Evolutionary conservation across 2,113 vertebrate genomes (phyloP).

Genomic region (Sciurus niger): DNA sequence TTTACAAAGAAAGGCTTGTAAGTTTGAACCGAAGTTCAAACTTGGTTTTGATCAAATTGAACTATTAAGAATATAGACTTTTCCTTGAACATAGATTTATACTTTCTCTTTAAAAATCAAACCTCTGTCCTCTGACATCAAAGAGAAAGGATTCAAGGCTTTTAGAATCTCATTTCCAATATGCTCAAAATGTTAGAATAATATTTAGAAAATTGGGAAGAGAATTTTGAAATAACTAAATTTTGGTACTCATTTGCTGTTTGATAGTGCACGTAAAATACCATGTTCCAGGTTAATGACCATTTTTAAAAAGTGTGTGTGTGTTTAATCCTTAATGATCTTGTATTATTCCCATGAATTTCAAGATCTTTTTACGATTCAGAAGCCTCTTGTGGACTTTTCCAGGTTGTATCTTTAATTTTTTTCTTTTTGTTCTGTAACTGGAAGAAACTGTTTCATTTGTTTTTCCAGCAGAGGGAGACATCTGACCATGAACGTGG

Average conservation of each 20-base stretch:
- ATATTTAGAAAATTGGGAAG: slow-evolving; percentile 64
- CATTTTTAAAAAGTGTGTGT: not conserved
- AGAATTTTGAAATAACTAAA: slow-evolving; percentile 62
- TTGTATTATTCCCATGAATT: not conserved
- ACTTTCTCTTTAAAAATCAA: slow-evolving; percentile 71
- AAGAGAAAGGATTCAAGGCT: slow-evolving; percentile 58
- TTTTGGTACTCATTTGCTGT: slow-evolving; percentile 54
- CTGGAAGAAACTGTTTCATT: not conserved
- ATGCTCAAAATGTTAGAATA: slow-evolving; percentile 3
- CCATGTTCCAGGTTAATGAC: not conserved
- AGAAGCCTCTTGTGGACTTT: slow-evolving; percentile 68
- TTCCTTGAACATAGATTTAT: slow-evolving; percentile 69
- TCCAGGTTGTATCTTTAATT: slow-evolving; percentile 23
- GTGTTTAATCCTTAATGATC: slow-evolving; percentile 14
- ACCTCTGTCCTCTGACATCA: slow-evolving; percentile 46
- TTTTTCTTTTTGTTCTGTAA: slow-evolving; percentile 55
- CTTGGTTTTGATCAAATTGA: slow-evolving; percentile 73
- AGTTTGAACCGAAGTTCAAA: slow-evolving; percentile 38
- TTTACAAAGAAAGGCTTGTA: slow-evolving; percentile 61
- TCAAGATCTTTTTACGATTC: not conserved
- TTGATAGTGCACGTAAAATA: slow-evolving; percentile 54
- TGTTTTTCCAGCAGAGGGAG: slow-evolving; percentile 89
- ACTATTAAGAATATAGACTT: slow-evolving; percentile 57
- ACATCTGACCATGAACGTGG: slow-evolving; percentile 83
- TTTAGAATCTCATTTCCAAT: slow-evolving; percentile 73